phyloP scores from a whole-genome alignment of 2,113 vertebrate species.

The Anguilla rostrata region DNA sequence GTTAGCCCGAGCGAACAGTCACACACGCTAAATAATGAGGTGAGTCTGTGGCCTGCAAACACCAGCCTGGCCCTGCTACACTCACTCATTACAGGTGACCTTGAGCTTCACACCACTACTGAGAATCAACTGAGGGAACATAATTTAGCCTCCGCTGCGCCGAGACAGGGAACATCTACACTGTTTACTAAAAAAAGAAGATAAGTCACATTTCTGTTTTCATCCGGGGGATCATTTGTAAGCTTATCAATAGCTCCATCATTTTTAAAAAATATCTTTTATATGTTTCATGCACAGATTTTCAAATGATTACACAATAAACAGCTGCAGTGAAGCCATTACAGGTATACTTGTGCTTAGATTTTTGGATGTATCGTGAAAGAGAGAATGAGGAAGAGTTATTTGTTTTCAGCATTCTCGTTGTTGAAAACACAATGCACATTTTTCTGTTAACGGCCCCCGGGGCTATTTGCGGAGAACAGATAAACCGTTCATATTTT shows the following conservation, averaged over 20 bases:
- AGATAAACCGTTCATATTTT: neutral
- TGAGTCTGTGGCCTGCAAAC: neutral
- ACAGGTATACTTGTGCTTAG: neutral
- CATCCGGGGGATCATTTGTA: neutral
- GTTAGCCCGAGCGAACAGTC: neutral
- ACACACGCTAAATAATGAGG: neutral
- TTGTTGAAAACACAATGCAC: neutral
- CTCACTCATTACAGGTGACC: neutral
- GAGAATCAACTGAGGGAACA: neutral
- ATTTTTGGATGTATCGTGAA: neutral
- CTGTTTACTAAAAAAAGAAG: neutral
- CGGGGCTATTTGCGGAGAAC: neutral
- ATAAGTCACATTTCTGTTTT: neutral
- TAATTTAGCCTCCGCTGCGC: neutral
- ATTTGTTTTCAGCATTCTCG: neutral
- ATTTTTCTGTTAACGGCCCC: neutral
- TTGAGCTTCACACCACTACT: neutral
- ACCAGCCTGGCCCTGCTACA: too few species aligned
- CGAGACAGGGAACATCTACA: neutral
- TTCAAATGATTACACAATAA: neutral
- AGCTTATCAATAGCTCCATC: neutral
- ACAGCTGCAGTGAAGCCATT: neutral
- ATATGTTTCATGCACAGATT: neutral
- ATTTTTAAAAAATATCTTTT: neutral
- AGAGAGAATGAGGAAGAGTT: neutral